Evolutionary conservation across 2,888 invertebrate genomes (phyloP), one percentile per base, ranked within the genome.

Genomic region (Machimus rusticus): DNA sequence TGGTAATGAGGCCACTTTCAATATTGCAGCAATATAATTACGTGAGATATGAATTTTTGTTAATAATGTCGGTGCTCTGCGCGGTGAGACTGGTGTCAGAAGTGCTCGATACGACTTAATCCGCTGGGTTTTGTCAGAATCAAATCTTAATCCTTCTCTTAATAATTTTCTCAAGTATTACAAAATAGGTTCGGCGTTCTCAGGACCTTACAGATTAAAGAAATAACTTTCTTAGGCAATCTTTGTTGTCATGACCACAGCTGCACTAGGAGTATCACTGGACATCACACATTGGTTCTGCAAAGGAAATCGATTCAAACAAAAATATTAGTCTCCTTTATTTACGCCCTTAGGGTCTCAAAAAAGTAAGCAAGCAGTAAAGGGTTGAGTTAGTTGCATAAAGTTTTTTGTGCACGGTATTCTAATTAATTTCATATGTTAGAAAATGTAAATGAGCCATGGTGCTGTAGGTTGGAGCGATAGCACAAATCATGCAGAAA

Each of bases 251-350:
- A 88, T 87, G 51, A 88, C 87, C 66, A 87, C 87, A 87, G 78
- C 79, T 76, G 87, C 78, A 46, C 84, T 34, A 74, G 77, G 78
- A 87, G 82, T 77, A 84, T 87, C 87, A 87, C 78, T 87, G 39
- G 92, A 89, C 92, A 92, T 92, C 92, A 92, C 91, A 92, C 92
- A 92, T 92, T 92, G 91, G 92, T 92, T 91, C 92, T 92, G 91
- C 87, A 92, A 90, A 88, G 89, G 86, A 86, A 57, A 19, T 86
- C 34, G 39, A 37, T 55, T 46, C 34, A 4, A 46, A 76, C 12
- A 79, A 28, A 55, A 74, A 19, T n/a, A 39, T 85, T 74, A 43
- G 34, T 57, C 31, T n/a, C n/a, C 9, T 82, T 28, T 8, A 28
- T 55, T 81, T 28, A 6, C 3, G 9, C 34, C 4, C 23, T 66